These are phyloP conservation scores for Eurystomus glaucurus DNA, from an alignment of 2,797 vertebrate genomes.

Conservation along the genomic window DNA sequence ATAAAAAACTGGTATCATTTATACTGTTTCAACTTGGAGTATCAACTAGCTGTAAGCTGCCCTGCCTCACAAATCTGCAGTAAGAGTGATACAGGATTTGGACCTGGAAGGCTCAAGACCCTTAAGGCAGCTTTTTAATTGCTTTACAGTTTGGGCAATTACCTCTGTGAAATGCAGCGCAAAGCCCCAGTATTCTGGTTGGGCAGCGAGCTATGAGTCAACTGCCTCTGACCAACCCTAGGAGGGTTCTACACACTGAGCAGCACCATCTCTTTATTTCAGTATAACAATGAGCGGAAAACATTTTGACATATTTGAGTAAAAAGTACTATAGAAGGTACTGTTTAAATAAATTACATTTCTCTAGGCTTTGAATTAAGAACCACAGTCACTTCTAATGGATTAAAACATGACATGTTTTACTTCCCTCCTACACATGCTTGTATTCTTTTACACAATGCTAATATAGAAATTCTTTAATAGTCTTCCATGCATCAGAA, in stretches of 20 bases:
- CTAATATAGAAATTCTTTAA: neutral
- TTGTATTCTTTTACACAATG: neutral
- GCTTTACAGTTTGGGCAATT: neutral
- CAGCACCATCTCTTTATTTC: neutral
- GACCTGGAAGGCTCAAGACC: neutral
- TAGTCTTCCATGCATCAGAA: neutral
- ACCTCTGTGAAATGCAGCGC: neutral
- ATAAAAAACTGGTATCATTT: neutral
- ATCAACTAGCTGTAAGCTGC: neutral
- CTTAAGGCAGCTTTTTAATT: conserved; percentile 4
- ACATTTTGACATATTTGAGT: neutral
- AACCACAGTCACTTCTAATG: neutral
- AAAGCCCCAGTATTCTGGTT: neutral
- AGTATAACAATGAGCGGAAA: neutral
- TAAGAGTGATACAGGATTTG: neutral
- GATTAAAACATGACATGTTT: neutral
- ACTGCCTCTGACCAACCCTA: neutral
- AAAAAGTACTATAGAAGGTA: neutral
- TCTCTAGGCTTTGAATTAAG: conserved; percentile 33
- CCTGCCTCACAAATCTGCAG: neutral
- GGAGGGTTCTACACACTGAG: neutral
- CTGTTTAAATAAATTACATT: conserved; percentile 7
- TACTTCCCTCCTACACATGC: neutral
- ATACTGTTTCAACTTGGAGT: neutral
- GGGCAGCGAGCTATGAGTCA: neutral